Evolutionary conservation across 2,888 invertebrate genomes (phyloP).

Genomic region (Lithophane semibrunnea): DNA sequence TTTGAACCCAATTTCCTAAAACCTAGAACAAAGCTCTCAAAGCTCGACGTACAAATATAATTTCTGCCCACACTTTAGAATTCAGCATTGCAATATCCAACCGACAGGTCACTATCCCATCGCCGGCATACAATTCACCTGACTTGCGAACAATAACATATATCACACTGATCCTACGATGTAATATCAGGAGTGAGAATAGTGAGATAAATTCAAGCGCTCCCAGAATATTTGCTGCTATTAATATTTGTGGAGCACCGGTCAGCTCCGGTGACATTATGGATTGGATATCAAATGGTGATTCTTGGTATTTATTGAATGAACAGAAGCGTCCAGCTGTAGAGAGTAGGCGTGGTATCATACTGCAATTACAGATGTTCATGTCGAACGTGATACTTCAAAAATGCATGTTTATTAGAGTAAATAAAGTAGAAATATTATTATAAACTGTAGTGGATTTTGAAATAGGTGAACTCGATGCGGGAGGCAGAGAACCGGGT

Average conservation of each 20-base stretch:
- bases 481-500: background rate
- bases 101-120: conserved; percentile 35
- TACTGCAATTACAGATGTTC: background rate
- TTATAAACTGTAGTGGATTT: background rate
- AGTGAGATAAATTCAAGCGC: conserved; percentile 55
- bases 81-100: conserved; percentile 48
- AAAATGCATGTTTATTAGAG: background rate
- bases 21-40: background rate
- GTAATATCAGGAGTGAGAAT: conserved; percentile 56
- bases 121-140: conserved; percentile 39
- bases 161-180: conserved; percentile 57
- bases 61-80: conserved; percentile 28
- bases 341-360: background rate
- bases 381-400: background rate
- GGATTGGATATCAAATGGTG: conserved; percentile 36
- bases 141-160: conserved; percentile 53
- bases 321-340: conserved; percentile 28
- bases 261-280: conserved; percentile 32
- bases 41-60: conserved; percentile 22
- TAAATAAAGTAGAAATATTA: background rate
- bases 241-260: conserved; percentile 56
- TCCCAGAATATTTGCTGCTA: conserved; percentile 55
- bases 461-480: background rate
- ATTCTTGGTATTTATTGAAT: conserved; percentile 21
- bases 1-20: background rate